Conservation (phyloP, 1,140 invertebrate species). For the Hylaeus volcanicus region DNA sequence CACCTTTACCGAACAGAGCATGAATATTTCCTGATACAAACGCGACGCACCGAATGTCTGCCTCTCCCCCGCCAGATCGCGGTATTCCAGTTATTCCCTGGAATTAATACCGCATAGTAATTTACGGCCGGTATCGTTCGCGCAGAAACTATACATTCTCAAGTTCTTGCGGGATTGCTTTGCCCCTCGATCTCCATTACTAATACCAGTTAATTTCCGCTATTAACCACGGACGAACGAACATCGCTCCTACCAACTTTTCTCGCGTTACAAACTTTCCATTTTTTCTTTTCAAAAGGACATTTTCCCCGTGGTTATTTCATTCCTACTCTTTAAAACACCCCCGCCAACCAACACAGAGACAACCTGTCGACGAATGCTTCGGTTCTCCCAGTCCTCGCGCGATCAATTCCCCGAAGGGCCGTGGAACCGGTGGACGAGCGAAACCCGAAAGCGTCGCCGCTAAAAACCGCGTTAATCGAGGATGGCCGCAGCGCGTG, state of each 20-base stretch:
- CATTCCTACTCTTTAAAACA: no score
- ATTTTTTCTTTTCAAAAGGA: no score
- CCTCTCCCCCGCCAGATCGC: neutral
- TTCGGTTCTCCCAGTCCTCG: no score
- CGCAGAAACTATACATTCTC: constrained; percentile 14
- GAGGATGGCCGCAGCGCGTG: neutral
- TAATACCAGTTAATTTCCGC: constrained; percentile 57
- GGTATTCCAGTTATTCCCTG: neutral
- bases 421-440: no score
- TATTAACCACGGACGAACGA: constrained; percentile 38
- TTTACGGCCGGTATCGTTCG: constrained; percentile 41
- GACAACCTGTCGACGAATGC: no score
- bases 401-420: no score
- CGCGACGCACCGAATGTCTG: neutral
- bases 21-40: neutral
- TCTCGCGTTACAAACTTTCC: no score
- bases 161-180: constrained; percentile 36
- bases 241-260: neutral
- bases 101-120: constrained; percentile 32
- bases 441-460: no score
- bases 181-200: constrained; percentile 45
- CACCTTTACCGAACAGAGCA: neutral
- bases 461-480: no score
- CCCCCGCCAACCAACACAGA: no score
- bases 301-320: no score